Conservation (phyloP, 2,113 vertebrate species). For the Apeltes quadracus region DNA sequence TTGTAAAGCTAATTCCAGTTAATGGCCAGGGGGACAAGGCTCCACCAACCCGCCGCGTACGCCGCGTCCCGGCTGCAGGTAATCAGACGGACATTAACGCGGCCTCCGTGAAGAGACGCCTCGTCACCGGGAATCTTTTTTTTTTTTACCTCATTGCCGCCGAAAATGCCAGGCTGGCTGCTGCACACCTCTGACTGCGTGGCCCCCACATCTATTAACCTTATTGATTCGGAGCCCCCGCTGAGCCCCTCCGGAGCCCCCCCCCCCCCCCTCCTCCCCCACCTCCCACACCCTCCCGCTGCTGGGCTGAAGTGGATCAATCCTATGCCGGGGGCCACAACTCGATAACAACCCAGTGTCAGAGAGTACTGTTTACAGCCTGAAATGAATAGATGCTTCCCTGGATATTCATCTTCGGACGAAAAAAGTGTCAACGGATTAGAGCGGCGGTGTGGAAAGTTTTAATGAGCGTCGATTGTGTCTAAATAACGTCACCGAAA, state of each 20-base stretch:
- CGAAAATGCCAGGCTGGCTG: slow-evolving; percentile 91
- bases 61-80: slow-evolving; percentile 80
- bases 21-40: slow-evolving; percentile 82
- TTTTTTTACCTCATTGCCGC: slow-evolving; percentile 92
- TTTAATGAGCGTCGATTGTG: slow-evolving; percentile 16
- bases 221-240: slow-evolving; percentile 91
- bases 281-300: too few relatives aligned
- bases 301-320: slow-evolving; percentile 93
- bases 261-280: slow-evolving; percentile 67
- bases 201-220: slow-evolving; percentile 95
- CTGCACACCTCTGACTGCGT: slow-evolving; percentile 91
- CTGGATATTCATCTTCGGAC: slow-evolving; percentile 45
- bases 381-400: slow-evolving; percentile 76
- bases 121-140: slow-evolving; percentile 93
- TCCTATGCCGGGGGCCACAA: slow-evolving; percentile 88
- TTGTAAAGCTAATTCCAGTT: slow-evolving; percentile 89
- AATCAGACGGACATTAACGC: slow-evolving; percentile 89
- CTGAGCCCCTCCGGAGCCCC: slow-evolving; percentile 90
- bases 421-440: background rate
- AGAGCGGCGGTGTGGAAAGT: slow-evolving; percentile 4
- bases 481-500: background rate
- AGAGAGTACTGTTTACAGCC: slow-evolving; percentile 79
- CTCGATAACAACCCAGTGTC: slow-evolving; percentile 85
- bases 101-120: slow-evolving; percentile 86
- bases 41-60: slow-evolving; percentile 77